Conservation (phyloP, 2,113 vertebrate species). For the Laticauda colubrina region DNA sequence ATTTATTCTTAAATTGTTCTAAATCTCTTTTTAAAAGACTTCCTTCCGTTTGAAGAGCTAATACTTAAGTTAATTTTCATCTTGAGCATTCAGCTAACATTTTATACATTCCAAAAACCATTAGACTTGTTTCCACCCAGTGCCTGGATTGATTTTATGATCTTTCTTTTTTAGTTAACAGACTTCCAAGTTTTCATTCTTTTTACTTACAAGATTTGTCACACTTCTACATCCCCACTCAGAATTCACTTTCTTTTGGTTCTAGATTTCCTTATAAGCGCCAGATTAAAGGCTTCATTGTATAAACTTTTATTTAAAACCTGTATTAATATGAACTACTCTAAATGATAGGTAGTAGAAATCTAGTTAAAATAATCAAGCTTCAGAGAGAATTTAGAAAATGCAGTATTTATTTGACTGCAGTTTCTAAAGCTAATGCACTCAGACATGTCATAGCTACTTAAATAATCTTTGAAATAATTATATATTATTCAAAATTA, state of each 20-base stretch:
- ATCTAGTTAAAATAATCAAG: neutral
- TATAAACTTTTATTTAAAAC: conserved; percentile 30
- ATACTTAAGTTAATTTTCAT: conserved; percentile 35
- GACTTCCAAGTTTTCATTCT: conserved; percentile 59
- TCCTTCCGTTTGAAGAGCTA: conserved; percentile 28
- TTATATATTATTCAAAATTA: neutral
- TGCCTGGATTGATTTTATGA: conserved; percentile 53
- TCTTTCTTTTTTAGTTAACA: conserved; percentile 55
- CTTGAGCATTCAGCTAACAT: conserved; percentile 18
- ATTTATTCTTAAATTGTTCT: conserved; percentile 42
- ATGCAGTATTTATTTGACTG: neutral
- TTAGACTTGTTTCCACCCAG: conserved; percentile 53
- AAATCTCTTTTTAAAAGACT: conserved; percentile 41
- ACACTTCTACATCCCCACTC: conserved; percentile 54
- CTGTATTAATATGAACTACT: conserved; percentile 28
- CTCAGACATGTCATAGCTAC: neutral
- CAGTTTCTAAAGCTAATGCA: neutral
- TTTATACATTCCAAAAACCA: conserved; percentile 40
- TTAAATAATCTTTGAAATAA: neutral
- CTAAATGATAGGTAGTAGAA: conserved; percentile 2
- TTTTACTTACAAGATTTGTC: conserved; percentile 65
- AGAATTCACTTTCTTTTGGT: conserved; percentile 51
- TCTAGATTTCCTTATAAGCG: conserved; percentile 59
- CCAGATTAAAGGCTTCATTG: conserved; percentile 63
- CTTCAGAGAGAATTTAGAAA: neutral